Evolutionary conservation across 2,113 vertebrate genomes (phyloP), one percentile per base, ranked within the genome.

Genomic region (Thermophis baileyi): DNA sequence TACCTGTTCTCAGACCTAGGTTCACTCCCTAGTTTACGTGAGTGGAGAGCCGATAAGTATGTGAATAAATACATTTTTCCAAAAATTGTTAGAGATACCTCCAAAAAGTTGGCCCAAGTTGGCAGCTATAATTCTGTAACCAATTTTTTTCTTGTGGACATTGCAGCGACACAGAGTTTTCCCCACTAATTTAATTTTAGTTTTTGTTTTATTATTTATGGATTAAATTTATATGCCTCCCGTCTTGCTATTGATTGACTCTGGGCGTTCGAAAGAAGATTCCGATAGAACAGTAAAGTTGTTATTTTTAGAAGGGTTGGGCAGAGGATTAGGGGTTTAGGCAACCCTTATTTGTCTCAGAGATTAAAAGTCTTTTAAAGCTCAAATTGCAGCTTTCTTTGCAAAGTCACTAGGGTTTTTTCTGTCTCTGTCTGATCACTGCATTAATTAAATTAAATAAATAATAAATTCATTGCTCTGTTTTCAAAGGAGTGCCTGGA

Each of bases 401-500:
- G 16, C 35, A 40, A 69, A 40, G 69, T 8, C 69, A 8, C n/a
- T 81, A 54, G 53, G 35, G 6, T 35, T 40, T 35, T 20, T 35
- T 18, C 2, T 40, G 0, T 8, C 16, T 3, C 35, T 81, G 7
- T 8, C 69, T 22, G 35, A 81, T 81, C 18, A 9, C 40, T 8
- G 8, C 7, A 40, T 81, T 40, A 22, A 44, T 44, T 35, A n/a
- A 69, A 35, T 6, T 35, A 6, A 69, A 69, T 69, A 16, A 16
- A 18, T 35, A 35, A 35, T 69, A 35, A 4, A 85, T 6, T 89
- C 16, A 74, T 63, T 46, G 0, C 1, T 94, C 92, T 96, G 35
- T 22, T 0, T 97, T 97, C 74, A 94, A 98, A 97, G 74, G 74
- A 44, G 93, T 94, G 9, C 97, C 96, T 90, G 94, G 93, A 44